Base-by-base conservation (phyloP, 2,888 invertebrate species). In the Cabera pusaria region DNA sequence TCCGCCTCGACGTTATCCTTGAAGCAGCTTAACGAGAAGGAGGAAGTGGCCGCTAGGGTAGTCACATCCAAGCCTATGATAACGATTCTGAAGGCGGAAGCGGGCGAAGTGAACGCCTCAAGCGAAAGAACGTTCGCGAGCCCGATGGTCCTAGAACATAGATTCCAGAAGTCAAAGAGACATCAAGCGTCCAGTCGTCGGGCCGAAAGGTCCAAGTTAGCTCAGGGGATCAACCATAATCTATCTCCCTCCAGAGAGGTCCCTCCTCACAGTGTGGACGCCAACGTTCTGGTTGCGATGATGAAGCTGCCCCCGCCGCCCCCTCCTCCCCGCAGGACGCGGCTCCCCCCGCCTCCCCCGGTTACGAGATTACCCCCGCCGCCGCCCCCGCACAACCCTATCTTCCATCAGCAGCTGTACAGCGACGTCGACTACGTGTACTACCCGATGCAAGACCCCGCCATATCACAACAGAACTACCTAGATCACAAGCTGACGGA, bases 341-440 rank as follows among this genome's bases (percentile, higher is more conserved):
- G 94, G 0, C 91, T 93, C 2, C 93, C 95, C 0, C 94, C 94
- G 0, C 93, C 94, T 1, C 92, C 93, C 0, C 90, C 86, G 77
- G 46, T 91, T 72, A 82, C 92, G 1, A 90, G 92, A 0, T 92
- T 93, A 1, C 93, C 93, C 2, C 92, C 93, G 0, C 92, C 93
- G 21, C 86, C 95, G 2, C 94, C 95, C 0, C 94, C 95, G 0
- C 96, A 96, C 67, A 93, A 96, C 44, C 95, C 96, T 49, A 94
- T 96, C 64, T 97, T 96, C 63, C 95, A 96, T 59, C 96, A 96
- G 64, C 97, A 97, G 68, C 90, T 97, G 37, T 96, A 96, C 62
- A 97, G 97, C 44, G 97, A 97, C 65, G 96, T 96, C 1, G 97
- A 97, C 77, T 97, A 96, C 65, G 97, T 97, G 3, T 96, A 97